Evolutionary conservation across 2,888 invertebrate species (phyloP), one percentile per base, ranked within the genome.

Genomic region (Scelioninae gen. 1): DNA sequence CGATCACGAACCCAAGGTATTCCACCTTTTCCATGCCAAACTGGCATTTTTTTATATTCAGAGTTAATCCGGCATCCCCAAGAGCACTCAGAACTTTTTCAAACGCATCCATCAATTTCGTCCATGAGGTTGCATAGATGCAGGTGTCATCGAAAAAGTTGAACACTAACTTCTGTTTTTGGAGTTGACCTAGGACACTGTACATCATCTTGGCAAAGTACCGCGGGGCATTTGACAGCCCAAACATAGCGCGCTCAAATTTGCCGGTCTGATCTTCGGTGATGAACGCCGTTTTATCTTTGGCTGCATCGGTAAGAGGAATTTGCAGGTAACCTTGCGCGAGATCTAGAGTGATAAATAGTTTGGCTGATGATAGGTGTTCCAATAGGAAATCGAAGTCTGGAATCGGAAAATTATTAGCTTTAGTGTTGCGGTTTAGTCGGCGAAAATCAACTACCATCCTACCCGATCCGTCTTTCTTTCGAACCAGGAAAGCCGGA

Each of bases 31-130:
- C 53, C 10, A 72, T 76, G 4, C 82, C 87, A 83, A 90, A 88
- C 32, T 75, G 53, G 53, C 88, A 89, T 77, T 90, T 88, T 5
- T 51, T 75, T 0, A 86, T 51, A 56, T 88, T 88, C 5, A 91
- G 45, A 0, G 87, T 90, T 11, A 90, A 66, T 10, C 86, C n/a
- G n/a, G n/a, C n/a, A n/a, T n/a, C n/a, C n/a, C n/a, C n/a, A n/a
- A n/a, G n/a, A n/a, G n/a, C n/a, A n/a, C n/a, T n/a, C n/a, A n/a
- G n/a, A n/a, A n/a, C n/a, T n/a, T n/a, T n/a, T n/a, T n/a, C n/a
- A n/a, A n/a, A n/a, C n/a, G n/a, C 15, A 6, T 4, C 15, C 3
- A 45, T 8, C 4, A 45, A 13, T 45, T 45, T 15, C 15, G 1
- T 13, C 45, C 45, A 45, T 5, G n/a, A 13, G 7, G 7, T 16